Conservation (phyloP, 2,797 vertebrate species). For the Enteromius fasciolatus region DNA sequence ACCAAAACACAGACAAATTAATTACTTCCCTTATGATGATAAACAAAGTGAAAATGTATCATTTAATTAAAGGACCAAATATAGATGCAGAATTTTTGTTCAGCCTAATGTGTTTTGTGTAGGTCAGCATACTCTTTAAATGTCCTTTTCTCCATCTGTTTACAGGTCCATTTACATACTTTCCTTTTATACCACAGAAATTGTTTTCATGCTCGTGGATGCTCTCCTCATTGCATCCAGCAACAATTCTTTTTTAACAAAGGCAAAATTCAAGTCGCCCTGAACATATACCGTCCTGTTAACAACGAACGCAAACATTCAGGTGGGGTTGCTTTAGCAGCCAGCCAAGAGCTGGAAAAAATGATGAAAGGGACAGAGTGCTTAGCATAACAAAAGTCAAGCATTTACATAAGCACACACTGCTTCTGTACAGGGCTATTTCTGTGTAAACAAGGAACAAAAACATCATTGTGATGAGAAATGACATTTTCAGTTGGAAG, state of each 20-base stretch:
- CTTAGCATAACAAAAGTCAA: slow-evolving; percentile 60
- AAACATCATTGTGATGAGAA: slow-evolving; percentile 36
- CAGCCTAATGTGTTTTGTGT: slow-evolving; percentile 37
- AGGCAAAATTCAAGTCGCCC: slow-evolving; percentile 27
- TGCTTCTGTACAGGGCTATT: slow-evolving; percentile 42
- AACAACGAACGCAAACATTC: slow-evolving; percentile 33
- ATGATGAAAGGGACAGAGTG: slow-evolving; percentile 35
- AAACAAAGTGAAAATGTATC: slow-evolving; percentile 56
- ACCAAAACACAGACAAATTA: slow-evolving; percentile 56
- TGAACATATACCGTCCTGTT: slow-evolving; percentile 33
- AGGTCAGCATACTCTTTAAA: slow-evolving; percentile 25
- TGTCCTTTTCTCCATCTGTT: slow-evolving; percentile 11
- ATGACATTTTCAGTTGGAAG: slow-evolving; percentile 34
- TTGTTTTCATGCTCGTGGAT: background rate
- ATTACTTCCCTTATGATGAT: slow-evolving; percentile 63
- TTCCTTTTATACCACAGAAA: background rate
- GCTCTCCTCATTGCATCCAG: background rate
- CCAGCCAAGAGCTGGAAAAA: slow-evolving; percentile 43
- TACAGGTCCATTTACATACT: slow-evolving; percentile 31
- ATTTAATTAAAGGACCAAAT: slow-evolving; percentile 64
- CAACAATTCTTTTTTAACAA: slow-evolving; percentile 5
- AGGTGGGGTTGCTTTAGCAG: slow-evolving; percentile 48
- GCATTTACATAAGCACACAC: slow-evolving; percentile 57
- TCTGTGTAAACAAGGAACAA: slow-evolving; percentile 55
- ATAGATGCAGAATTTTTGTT: slow-evolving; percentile 43